Base-by-base conservation (phyloP, 2,113 vertebrate species). In the Muntiacus reevesi region DNA sequence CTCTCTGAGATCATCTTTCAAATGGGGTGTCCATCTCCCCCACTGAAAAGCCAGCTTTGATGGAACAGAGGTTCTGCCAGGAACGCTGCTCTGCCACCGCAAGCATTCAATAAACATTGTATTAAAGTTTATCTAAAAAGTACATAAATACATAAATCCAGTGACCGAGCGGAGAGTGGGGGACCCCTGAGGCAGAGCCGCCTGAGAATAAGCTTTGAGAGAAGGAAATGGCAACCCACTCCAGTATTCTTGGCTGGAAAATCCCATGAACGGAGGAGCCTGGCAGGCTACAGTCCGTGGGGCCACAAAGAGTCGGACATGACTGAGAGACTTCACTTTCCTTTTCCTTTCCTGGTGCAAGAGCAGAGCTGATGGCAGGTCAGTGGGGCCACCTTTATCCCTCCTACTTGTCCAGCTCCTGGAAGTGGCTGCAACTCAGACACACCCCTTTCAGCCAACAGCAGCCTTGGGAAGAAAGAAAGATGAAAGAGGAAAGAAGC, bases 11-110 rank as follows among this genome's bases (percentile, higher is more conserved):
- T 14, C 1, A 2, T 11, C 50, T 59, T 0, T 2, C 21, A 4
- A 2, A 4, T 0, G 0, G 3, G 2, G 16, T 3, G 1, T 30
- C 23, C 8, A 0, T 5, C 11, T 28, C 47, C 25, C 19, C 0
- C 12, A 52, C 95, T 25, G 40, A 74, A 10, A 17, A 1, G 16
- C 14, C 8, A n/a, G 19, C 57, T 7, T 54, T 0, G 0, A 12
- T 8, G 5, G 9, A 9, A 19, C 27, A 8, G 30, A n/a, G 13
- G 16, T 23, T 87, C 84, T 0, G 0, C 1, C 23, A 2, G 50
- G 30, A 33, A 23, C 1, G 0, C 33, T 25, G 52, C 36, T 81
- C n/a, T 36, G 50, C 43, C 54, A 1, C 17, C 1, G 30, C 1
- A 40, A 23, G 33, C 6, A 1, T 64, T 54, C 57, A 33, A 4